phyloP scores from a whole-genome alignment of 2,797 vertebrate species.

The Siniperca obscura region DNA sequence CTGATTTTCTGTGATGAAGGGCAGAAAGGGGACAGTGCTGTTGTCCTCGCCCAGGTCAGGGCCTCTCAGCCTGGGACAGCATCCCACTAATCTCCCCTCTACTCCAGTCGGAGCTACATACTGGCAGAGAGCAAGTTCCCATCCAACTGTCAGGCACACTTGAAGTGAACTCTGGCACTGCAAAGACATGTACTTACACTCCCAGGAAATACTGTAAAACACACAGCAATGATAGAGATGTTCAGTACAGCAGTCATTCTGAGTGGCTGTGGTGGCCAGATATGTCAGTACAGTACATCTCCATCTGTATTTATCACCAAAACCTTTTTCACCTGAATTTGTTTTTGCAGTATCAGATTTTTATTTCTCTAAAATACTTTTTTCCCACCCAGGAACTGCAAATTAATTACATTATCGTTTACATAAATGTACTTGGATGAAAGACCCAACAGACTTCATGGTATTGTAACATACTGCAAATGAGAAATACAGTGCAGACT shows the following conservation, averaged over 20 bases:
- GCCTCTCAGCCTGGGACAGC: conserved; percentile 44
- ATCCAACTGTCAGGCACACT: conserved; percentile 27
- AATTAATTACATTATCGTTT: no score
- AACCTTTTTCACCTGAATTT: background rate
- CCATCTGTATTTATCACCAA: background rate
- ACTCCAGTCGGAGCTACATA: conserved; percentile 14
- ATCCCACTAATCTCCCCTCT: conserved; percentile 16
- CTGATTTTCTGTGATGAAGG: conserved; percentile 34
- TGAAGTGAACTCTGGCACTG: conserved; percentile 27
- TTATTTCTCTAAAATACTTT: no score
- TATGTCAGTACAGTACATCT: background rate
- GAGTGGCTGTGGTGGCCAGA: background rate
- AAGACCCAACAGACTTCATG: background rate
- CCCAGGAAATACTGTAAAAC: background rate
- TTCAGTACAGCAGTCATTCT: background rate
- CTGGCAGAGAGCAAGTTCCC: conserved; percentile 26
- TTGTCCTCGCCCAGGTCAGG: conserved; percentile 43
- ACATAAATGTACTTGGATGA: background rate
- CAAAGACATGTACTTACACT: background rate
- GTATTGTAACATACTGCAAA: background rate
- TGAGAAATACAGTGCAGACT: no score
- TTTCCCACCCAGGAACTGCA: no score
- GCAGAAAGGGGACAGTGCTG: conserved; percentile 17
- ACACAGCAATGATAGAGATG: background rate
- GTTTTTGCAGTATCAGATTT: no score